These are phyloP conservation scores for Melanotaenia nigrans DNA, from an alignment of 2,797 vertebrate genomes.

Conservation along the genomic window DNA sequence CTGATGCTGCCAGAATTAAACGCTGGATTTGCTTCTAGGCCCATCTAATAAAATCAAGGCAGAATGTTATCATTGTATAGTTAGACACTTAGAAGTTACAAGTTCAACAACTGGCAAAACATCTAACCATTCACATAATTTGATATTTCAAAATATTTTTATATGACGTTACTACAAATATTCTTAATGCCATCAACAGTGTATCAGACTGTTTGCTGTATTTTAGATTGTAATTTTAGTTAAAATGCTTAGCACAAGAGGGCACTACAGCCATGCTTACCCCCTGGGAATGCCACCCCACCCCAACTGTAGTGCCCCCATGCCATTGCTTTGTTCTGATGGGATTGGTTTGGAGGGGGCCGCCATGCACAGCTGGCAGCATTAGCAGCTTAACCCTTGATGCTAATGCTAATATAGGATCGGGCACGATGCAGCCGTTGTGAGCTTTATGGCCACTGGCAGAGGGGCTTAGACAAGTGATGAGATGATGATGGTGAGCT, in stretches of 20 bases:
- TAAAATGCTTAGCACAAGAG: conserved; percentile 79
- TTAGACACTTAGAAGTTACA: conserved; percentile 15
- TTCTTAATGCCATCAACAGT: not conserved
- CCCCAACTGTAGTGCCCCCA: conserved; percentile 50
- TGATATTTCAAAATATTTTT: not conserved
- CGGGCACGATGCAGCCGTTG: conserved; percentile 58
- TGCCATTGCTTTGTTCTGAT: conserved; percentile 58
- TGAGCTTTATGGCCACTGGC: conserved; percentile 61
- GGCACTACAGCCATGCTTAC: conserved; percentile 77
- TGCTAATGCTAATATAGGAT: conserved; percentile 72
- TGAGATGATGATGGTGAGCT: conserved; percentile 33
- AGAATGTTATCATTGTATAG: conserved; percentile 8
- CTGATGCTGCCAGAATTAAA: conserved; percentile 34
- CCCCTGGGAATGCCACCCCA: conserved; percentile 65
- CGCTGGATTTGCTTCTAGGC: conserved; percentile 12
- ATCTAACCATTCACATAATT: not conserved
- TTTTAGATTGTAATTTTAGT: conserved; percentile 15
- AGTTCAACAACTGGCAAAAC: not conserved
- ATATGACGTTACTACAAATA: not conserved
- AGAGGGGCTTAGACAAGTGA: conserved; percentile 32
- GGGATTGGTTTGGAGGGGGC: conserved; percentile 62
- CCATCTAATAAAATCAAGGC: conserved; percentile 10
- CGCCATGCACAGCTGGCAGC: conserved; percentile 79
- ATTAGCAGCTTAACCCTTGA: conserved; percentile 74
- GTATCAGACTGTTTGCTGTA: not conserved